phyloP scores from a whole-genome alignment of 2,888 invertebrate species.

The Isoperla grammatica region DNA sequence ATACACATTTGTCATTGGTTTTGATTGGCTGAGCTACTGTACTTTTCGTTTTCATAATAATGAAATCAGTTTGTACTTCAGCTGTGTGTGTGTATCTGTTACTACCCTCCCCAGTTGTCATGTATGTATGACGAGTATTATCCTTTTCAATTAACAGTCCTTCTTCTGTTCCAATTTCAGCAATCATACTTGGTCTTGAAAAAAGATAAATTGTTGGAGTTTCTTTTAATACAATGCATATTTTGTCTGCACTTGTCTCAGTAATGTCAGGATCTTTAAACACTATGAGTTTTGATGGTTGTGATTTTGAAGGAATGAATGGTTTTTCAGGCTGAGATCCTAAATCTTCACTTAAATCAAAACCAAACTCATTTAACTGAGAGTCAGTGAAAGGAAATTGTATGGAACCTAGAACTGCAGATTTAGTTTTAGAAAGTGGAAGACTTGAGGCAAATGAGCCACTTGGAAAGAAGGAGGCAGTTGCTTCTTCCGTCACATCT shows the following conservation, averaged over 20 bases:
- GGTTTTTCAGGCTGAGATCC: neutral
- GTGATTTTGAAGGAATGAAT: slow-evolving; percentile 8
- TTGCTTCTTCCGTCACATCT: neutral
- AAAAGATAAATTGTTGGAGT: slow-evolving; percentile 60
- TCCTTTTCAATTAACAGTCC: slow-evolving; percentile 53
- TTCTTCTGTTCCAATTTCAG: slow-evolving; percentile 54
- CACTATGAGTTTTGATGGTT: neutral
- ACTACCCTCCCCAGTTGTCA: slow-evolving; percentile 61
- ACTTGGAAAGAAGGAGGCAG: neutral
- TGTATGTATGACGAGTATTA: slow-evolving; percentile 61
- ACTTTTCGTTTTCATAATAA: slow-evolving; percentile 57
- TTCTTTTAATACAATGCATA: slow-evolving; percentile 54
- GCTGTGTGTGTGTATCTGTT: slow-evolving; percentile 39
- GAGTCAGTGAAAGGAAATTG: slow-evolving; percentile 18
- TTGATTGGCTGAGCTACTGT: slow-evolving; percentile 53
- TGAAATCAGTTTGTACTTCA: slow-evolving; percentile 62
- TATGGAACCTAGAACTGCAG: slow-evolving; percentile 3
- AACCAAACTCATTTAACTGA: slow-evolving; percentile 10
- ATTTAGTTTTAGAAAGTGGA: slow-evolving; percentile 4
- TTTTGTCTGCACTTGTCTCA: neutral
- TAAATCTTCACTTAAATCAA: slow-evolving; percentile 4
- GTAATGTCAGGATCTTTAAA: neutral
- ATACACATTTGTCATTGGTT: slow-evolving; percentile 54
- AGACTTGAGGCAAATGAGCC: slow-evolving; percentile 3
- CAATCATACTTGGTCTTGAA: slow-evolving; percentile 59